Evolutionary conservation across 2,888 invertebrate genomes (phyloP).

Genomic region (Scaptomyza tumidula): DNA sequence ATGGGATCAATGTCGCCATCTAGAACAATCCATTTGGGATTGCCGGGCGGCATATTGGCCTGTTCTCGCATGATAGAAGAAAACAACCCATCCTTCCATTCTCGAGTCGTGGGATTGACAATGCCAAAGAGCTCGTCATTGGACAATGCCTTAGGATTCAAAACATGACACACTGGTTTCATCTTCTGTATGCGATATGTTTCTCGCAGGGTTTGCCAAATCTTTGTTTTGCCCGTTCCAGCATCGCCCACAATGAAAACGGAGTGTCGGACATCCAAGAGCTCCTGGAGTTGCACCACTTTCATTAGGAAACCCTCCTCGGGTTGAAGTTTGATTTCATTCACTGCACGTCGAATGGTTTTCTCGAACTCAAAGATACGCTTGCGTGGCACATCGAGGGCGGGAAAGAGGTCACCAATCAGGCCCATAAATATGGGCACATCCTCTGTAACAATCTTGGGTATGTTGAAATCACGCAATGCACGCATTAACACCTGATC

Average conservation of each 20-base stretch:
- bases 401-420: constrained; percentile 96
- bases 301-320: constrained; percentile 95
- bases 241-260: constrained; percentile 95
- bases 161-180: constrained; percentile 93
- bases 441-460: constrained; percentile 97
- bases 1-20: constrained; percentile 93
- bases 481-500: constrained; percentile 98
- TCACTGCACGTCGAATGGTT: constrained; percentile 90
- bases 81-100: constrained; percentile 96
- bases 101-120: constrained; percentile 96
- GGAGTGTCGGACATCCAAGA: constrained; percentile 97
- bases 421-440: constrained; percentile 97
- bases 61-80: constrained; percentile 97
- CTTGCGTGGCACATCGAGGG: constrained; percentile 96
- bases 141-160: constrained; percentile 97
- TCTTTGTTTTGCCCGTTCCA: constrained; percentile 96
- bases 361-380: constrained; percentile 94
- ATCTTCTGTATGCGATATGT: constrained; percentile 89
- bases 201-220: constrained; percentile 95
- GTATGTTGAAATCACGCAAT: constrained; percentile 96
- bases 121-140: constrained; percentile 98
- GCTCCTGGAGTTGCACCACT: constrained; percentile 96
- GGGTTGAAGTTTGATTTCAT: constrained; percentile 94
- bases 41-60: constrained; percentile 93
- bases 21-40: constrained; percentile 97